Evolutionary conservation across 92 coral and sea anemone genomes (phyloP).

Genomic region (Paragorgia papillata): DNA sequence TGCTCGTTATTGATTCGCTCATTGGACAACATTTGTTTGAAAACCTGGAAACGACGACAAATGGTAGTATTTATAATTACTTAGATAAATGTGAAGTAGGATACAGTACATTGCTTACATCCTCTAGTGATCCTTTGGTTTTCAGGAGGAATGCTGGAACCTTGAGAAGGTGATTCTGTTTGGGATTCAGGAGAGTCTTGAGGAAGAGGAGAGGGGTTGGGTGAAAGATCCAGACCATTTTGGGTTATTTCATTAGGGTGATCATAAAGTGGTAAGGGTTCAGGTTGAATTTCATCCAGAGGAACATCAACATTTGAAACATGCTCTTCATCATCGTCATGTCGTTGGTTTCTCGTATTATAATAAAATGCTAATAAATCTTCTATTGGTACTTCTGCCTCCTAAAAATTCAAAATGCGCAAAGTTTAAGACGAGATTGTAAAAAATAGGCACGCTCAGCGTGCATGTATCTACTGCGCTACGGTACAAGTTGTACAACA

Average conservation of each 20-base stretch:
- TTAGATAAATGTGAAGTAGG: no score
- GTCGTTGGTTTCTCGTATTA: slow-evolving; percentile 63
- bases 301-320: slow-evolving; percentile 46
- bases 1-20: no score
- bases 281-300: slow-evolving; percentile 87
- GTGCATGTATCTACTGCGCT: no score
- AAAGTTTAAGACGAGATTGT: not conserved
- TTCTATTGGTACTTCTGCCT: slow-evolving; percentile 92
- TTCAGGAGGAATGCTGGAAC: slow-evolving; percentile 81
- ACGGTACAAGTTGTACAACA: no score
- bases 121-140: slow-evolving; percentile 99
- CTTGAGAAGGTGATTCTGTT: slow-evolving; percentile 80
- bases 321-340: slow-evolving; percentile 51
- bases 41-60: no score
- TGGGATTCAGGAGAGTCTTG: slow-evolving; percentile 67
- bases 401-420: slow-evolving; percentile 49
- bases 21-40: no score
- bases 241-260: slow-evolving; percentile 47
- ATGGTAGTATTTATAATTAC: no score
- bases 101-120: slow-evolving; percentile 74
- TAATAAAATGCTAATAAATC: slow-evolving; percentile 92
- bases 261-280: slow-evolving; percentile 81
- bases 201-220: slow-evolving; percentile 49
- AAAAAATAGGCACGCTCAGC: no score
- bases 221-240: slow-evolving; percentile 47